Evolutionary conservation across 2,113 vertebrate species (phyloP), one percentile per base, ranked within the genome.

Genomic region (Nymphicus hollandicus): DNA sequence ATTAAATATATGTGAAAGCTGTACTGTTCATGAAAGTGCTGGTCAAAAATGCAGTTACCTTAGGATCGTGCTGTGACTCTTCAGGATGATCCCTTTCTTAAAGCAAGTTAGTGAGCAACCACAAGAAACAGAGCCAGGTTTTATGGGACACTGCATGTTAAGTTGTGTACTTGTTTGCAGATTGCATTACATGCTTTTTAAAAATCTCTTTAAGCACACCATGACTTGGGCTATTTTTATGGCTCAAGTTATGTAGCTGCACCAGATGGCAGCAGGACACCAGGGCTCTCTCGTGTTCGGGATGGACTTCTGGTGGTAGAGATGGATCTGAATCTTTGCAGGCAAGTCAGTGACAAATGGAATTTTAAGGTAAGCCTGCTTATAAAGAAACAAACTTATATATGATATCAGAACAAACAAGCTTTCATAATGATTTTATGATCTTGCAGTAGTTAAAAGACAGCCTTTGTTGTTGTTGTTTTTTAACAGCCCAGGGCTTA

Each of bases 241-340:
- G 99, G 99, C 77, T 99, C 99, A 1, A 99, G 99, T 96, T 99
- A 99, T 0, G 98, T 99, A 37, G 98, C 99, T 11, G 99, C 98
- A 4, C 99, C 99, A 0, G 98, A 99, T 0, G 98, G 99, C 76
- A 99, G 99, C 88, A 98, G 99, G 80, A 98, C 98, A 8, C 99
- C 99, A 0, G 99, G 99, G 5, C 98, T 99, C 39, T 99, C 99
- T 8, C 98, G 99, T 41, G 98, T 96, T 52, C 94, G 23, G 10
- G 99, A 99, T 2, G 99, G 99, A 19, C 98, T 99, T 16, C 97
- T 99, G 31, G 98, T 99, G 28, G 97, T 97, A 1, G 98, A 99
- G 87, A 94, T 99, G 94, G 98, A 99, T 95, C 98, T 99, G 12
- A 99, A 99, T 95, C 98, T 99, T 25, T 99, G 99, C 96, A 97